Base-by-base conservation (phyloP, 53 echinoderm and acorn worm genomes). In the Actinopyga echinites region DNA sequence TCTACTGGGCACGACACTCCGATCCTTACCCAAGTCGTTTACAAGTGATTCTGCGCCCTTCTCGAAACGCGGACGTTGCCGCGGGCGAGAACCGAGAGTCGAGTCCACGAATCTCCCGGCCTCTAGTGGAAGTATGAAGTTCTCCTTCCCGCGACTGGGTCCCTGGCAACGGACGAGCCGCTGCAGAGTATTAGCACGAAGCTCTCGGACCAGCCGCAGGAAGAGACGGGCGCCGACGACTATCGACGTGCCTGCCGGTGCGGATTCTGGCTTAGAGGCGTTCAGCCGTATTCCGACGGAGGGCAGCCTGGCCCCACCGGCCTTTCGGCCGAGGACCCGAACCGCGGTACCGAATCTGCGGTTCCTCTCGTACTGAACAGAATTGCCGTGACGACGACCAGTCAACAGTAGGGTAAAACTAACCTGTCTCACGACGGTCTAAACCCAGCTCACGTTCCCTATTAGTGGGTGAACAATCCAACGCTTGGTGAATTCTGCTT, bases 381-480 rank as follows among this genome's bases (percentile, higher is more conserved):
- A 65, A 86, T 83, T 83, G 22, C 83, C 67, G 45, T 77, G 22
- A 52, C 85, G 60, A 35, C 59, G 53, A 80, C 56, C 35, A 26
- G 33, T 85, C 85, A 85, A 79, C 85, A 85, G 85, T 85, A 82
- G 82, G 82, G 82, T 82, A 82, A 82, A 82, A 82, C 82, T 82
- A 82, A 82, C 82, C 82, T 82, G 79, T 86, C 86, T 86, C 86
- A 86, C 86, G 86, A 86, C 86, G 86, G 86, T 86, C 86, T 86
- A 86, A 84, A 84, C 89, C 89, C 84, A 89, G 89, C 84, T 89
- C 89, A 85, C 79, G 82, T 89, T 89, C 85, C 89, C 85, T 83
- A 82, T 90, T 86, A 59, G 86, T 90, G 83, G 90, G 86, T 82
- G 89, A 89, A 89, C 89, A 89, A 89, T 89, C 89, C 89, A 89